A percentile compares a stretch with the other conserved stretches of the same genome.
phyloP scores from a whole-genome alignment of 2,797 vertebrate species.

The Malacoctenus gilli region DNA sequence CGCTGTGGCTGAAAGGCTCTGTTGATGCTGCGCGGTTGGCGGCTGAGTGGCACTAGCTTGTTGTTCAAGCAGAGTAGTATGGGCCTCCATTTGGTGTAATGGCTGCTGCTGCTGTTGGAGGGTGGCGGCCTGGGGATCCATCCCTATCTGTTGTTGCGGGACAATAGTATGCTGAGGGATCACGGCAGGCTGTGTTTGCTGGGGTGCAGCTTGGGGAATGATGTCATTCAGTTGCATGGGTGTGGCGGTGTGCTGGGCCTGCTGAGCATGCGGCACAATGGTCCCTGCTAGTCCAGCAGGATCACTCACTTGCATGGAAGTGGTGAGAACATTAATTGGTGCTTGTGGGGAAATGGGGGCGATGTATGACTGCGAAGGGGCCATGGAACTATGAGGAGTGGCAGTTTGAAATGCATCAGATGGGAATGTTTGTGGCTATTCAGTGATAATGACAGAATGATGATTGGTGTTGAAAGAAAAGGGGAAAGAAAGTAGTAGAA shows the following conservation, averaged over 20 bases:
- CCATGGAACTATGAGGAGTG: constrained; percentile 68
- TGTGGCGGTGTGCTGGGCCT: constrained; percentile 73
- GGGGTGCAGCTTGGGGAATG: constrained; percentile 72
- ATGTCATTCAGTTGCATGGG: constrained; percentile 78
- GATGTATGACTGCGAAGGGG: constrained; percentile 78
- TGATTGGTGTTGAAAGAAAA: constrained; percentile 61
- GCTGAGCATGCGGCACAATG: constrained; percentile 71
- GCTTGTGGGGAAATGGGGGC: constrained; percentile 79
- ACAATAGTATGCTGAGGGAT: constrained; percentile 76
- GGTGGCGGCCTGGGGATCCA: constrained; percentile 69
- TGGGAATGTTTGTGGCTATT: constrained; percentile 78
- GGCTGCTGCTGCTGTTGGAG: constrained; percentile 74
- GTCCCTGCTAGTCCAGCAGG: constrained; percentile 69
- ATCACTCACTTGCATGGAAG: constrained; percentile 75
- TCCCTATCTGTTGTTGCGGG: constrained; percentile 74
- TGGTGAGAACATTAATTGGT: constrained; percentile 70
- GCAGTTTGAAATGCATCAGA: constrained; percentile 76
- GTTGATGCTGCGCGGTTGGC: constrained; percentile 70
- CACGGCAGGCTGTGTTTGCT: constrained; percentile 72
- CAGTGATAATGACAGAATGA: constrained; percentile 63
- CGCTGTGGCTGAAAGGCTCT: constrained; percentile 60
- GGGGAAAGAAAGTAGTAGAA: constrained; percentile 72
- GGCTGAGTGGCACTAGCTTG: constrained; percentile 63
- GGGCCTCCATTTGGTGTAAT: constrained; percentile 71
- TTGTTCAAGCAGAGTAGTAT: constrained; percentile 61